Evolutionary conservation across 2,888 invertebrate genomes (phyloP).

Genomic region (Pachliopta kotzebuea): DNA sequence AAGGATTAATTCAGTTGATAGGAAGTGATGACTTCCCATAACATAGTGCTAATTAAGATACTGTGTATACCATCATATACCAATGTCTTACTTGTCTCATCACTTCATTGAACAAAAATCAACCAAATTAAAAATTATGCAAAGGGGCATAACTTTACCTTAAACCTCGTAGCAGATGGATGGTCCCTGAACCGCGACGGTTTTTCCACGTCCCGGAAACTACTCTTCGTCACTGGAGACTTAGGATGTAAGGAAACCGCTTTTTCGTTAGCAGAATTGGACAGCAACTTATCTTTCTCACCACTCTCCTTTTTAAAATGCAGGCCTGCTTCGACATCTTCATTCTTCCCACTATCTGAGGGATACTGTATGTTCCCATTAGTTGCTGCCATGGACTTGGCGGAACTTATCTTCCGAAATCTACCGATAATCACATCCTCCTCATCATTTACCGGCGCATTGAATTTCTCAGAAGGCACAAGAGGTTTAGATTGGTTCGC

Average conservation of each 20-base stretch:
- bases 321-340: conserved; percentile 61
- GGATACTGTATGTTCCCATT: conserved; percentile 74
- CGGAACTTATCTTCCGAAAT: conserved; percentile 76
- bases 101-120: too few relatives aligned
- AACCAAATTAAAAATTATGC: too few relatives aligned
- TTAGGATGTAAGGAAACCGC: conserved; percentile 43
- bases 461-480: conserved; percentile 43
- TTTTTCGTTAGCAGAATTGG: conserved; percentile 47
- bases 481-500: conserved; percentile 38
- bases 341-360: conserved; percentile 54
- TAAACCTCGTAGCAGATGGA: conserved; percentile 82
- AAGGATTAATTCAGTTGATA: too few relatives aligned
- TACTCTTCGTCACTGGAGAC: conserved; percentile 77
- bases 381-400: conserved; percentile 77
- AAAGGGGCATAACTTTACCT: conserved; percentile 55
- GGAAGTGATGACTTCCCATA: too few relatives aligned
- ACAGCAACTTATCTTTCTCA: conserved; percentile 58
- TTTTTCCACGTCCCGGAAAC: conserved; percentile 82
- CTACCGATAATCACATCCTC: conserved; percentile 76
- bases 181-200: conserved; percentile 82
- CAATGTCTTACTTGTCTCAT: too few relatives aligned
- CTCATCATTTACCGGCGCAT: conserved; percentile 57
- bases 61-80: too few relatives aligned
- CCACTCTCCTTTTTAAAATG: conserved; percentile 57
- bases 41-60: too few relatives aligned